Percentiles rank a stretch among this genome's conserved stretches.
Conservation (phyloP, 2,113 vertebrate species). For the Anas platyrhynchos region DNA sequence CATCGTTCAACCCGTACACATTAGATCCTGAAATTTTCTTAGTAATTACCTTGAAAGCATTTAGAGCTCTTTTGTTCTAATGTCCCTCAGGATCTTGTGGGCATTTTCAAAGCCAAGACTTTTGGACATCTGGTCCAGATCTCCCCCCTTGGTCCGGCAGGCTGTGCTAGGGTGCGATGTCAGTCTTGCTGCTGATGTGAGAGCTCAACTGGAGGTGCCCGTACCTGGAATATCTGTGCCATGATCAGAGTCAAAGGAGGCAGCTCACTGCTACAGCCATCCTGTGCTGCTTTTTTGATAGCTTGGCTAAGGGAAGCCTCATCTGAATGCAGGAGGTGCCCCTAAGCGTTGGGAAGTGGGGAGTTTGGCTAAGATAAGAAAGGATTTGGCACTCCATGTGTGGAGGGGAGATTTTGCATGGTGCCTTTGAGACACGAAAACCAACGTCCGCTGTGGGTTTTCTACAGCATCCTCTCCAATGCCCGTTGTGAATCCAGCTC, state of each 20-base stretch:
- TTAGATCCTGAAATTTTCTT: background rate
- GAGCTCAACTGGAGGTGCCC: background rate
- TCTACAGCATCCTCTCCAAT: background rate
- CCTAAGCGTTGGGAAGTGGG: rapidly evolving
- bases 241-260: rapidly evolving
- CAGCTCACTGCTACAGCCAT: background rate
- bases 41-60: background rate
- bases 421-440: background rate
- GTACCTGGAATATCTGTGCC: background rate
- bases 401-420: background rate
- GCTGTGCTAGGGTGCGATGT: background rate
- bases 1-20: background rate
- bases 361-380: background rate
- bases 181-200: background rate
- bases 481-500: background rate
- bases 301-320: background rate
- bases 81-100: background rate
- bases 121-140: background rate
- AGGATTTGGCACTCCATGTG: rapidly evolving
- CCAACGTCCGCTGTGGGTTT: background rate
- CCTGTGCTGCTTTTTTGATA: background rate
- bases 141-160: background rate
- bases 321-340: background rate
- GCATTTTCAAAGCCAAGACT: background rate
- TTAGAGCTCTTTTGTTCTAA: background rate